Conservation (phyloP, 2,888 invertebrate genomes). For the Dione juno region DNA sequence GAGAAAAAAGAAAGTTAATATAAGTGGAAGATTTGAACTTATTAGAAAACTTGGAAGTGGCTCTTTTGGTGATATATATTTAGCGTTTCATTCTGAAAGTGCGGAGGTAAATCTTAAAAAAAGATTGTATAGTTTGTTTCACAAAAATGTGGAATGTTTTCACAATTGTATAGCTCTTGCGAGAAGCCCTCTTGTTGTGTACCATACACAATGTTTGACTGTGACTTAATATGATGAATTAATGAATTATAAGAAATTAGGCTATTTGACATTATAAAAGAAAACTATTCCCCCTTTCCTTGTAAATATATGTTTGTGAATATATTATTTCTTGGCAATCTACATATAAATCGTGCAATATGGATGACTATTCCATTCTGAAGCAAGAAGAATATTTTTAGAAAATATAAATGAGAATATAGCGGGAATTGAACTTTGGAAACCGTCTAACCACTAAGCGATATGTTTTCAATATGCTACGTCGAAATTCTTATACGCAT, state of each 20-base stretch:
- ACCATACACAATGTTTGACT: neutral
- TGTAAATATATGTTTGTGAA: too few species aligned
- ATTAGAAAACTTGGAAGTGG: slow-evolving; percentile 99
- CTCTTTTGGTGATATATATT: slow-evolving; percentile 99
- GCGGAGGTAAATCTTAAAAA: slow-evolving; percentile 88
- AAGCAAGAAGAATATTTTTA: too few species aligned
- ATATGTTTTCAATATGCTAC: too few species aligned
- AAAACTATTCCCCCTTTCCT: too few species aligned
- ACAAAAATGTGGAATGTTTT: neutral
- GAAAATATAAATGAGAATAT: too few species aligned
- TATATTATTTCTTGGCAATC: too few species aligned
- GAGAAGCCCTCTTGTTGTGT: neutral
- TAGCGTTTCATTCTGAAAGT: slow-evolving; percentile 96
- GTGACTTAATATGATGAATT: neutral
- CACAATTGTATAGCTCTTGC: neutral
- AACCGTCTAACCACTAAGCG: too few species aligned
- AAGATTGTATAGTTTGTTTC: neutral
- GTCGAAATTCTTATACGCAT: too few species aligned
- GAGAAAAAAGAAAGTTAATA: slow-evolving; percentile 28
- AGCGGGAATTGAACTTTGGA: too few species aligned
- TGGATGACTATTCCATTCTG: too few species aligned
- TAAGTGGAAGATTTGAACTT: slow-evolving; percentile 96
- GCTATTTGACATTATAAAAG: too few species aligned
- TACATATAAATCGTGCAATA: too few species aligned
- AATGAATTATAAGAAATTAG: neutral